Percentiles rank a stretch among this genome's conserved stretches.
Evolutionary conservation across 2,797 vertebrate species (phyloP).

Genomic region (Melanotaenia pygmaea): DNA sequence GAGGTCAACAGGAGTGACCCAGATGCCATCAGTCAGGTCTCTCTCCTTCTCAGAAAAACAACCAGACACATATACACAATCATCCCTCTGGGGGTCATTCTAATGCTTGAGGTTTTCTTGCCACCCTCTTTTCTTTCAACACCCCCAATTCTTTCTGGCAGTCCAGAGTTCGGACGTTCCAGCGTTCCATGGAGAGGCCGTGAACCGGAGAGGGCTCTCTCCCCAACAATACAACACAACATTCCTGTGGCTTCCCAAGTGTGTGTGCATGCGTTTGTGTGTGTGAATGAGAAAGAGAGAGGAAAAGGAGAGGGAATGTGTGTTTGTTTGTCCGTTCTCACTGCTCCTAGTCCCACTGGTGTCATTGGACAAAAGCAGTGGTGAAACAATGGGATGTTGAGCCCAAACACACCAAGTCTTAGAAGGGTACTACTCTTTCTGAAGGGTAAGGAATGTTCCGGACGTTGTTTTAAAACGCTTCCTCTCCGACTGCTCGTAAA

Average conservation of each 20-base stretch:
- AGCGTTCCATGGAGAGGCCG: slow-evolving; percentile 77
- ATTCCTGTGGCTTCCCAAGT: slow-evolving; percentile 77
- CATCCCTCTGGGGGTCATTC: slow-evolving; percentile 61
- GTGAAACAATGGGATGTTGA: slow-evolving; percentile 74
- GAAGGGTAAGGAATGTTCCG: slow-evolving; percentile 66
- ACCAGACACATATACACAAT: slow-evolving; percentile 15
- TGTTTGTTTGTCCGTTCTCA: slow-evolving; percentile 68
- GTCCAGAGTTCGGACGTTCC: slow-evolving; percentile 74
- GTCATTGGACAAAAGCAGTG: slow-evolving; percentile 67
- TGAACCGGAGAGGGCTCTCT: slow-evolving; percentile 74
- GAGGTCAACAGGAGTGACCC: background rate
- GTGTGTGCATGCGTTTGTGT: slow-evolving; percentile 40
- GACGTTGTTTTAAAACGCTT: slow-evolving; percentile 72
- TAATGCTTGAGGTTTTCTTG: slow-evolving; percentile 58
- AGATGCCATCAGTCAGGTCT: slow-evolving; percentile 1
- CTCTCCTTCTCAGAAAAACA: background rate
- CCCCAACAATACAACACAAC: slow-evolving; percentile 77
- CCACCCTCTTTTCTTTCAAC: slow-evolving; percentile 46
- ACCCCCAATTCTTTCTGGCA: slow-evolving; percentile 64
- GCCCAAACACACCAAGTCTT: slow-evolving; percentile 29
- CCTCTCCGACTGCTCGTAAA: slow-evolving; percentile 75
- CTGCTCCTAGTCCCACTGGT: slow-evolving; percentile 72
- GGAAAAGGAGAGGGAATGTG: slow-evolving; percentile 43
- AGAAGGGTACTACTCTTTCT: slow-evolving; percentile 60
- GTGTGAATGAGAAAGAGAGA: slow-evolving; percentile 18